Conservation (phyloP, 2,113 vertebrate species). For the Notechis scutatus region DNA sequence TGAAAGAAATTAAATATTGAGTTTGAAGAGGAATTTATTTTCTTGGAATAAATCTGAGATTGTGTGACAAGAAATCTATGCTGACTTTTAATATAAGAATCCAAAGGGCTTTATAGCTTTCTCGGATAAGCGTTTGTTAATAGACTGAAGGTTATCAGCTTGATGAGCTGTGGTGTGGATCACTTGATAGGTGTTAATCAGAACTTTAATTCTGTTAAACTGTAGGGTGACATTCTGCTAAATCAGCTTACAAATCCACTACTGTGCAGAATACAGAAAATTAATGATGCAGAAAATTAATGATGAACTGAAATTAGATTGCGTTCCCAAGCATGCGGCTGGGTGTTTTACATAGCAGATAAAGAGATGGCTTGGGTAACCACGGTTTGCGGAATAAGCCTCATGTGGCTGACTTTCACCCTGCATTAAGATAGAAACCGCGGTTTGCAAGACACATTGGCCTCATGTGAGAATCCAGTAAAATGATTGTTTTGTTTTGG, state of each 20-base stretch:
- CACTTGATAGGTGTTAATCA: background rate
- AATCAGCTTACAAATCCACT: background rate
- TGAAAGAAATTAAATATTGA: background rate
- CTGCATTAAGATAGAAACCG: background rate
- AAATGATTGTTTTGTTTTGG: background rate
- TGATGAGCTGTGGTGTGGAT: background rate
- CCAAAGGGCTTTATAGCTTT: background rate
- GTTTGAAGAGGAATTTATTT: background rate
- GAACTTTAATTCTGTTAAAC: background rate
- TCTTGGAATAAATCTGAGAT: background rate
- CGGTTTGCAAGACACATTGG: background rate
- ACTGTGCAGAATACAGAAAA: too few relatives aligned
- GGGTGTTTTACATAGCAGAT: background rate
- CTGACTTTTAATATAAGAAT: background rate
- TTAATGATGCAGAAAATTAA: background rate
- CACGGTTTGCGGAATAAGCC: background rate
- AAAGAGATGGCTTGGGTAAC: background rate
- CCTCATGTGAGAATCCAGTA: background rate
- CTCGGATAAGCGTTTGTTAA: background rate
- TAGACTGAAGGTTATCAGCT: background rate
- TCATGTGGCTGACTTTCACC: background rate
- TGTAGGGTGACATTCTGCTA: background rate
- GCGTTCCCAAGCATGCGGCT: background rate
- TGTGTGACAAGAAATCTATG: background rate
- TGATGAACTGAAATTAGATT: background rate